A percentile compares a stretch with the other conserved stretches of the same genome.
Conservation (phyloP, 2,888 invertebrate species). For the Spisula solida region DNA sequence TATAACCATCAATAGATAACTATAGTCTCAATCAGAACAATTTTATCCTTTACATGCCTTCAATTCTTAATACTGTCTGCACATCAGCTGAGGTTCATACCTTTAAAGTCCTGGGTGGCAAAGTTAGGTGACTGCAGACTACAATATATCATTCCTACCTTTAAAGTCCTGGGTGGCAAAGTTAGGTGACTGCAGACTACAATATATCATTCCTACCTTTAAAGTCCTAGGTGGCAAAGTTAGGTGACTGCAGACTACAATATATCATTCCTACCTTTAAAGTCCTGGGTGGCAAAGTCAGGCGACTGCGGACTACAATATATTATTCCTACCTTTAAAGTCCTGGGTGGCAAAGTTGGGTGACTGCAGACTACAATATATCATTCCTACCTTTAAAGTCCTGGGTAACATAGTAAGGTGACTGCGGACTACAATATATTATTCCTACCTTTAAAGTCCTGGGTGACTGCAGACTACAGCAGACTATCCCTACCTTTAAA, state of each 20-base stretch:
- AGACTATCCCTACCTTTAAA: conserved; percentile 48
- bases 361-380: neutral
- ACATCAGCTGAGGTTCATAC: too few relatives aligned
- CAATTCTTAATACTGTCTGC: too few relatives aligned
- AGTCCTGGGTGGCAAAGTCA: neutral
- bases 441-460: conserved; percentile 57
- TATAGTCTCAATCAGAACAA: too few relatives aligned
- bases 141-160: too few relatives aligned
- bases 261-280: neutral
- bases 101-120: too few relatives aligned
- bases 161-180: conserved; percentile 64
- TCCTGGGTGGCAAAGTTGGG: neutral
- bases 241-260: conserved; percentile 77
- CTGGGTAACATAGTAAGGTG: neutral
- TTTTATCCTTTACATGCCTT: too few relatives aligned
- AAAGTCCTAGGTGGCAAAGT: conserved; percentile 64
- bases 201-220: conserved; percentile 35
- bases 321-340: neutral
- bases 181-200: conserved; percentile 75
- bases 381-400: conserved; percentile 2
- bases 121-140: neutral
- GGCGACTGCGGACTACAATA: too few relatives aligned
- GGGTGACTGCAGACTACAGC: conserved; percentile 77
- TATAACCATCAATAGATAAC: neutral
- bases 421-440: neutral